Evolutionary conservation across 2,888 invertebrate genomes (phyloP).

Genomic region (Cremastinae sp.): DNA sequence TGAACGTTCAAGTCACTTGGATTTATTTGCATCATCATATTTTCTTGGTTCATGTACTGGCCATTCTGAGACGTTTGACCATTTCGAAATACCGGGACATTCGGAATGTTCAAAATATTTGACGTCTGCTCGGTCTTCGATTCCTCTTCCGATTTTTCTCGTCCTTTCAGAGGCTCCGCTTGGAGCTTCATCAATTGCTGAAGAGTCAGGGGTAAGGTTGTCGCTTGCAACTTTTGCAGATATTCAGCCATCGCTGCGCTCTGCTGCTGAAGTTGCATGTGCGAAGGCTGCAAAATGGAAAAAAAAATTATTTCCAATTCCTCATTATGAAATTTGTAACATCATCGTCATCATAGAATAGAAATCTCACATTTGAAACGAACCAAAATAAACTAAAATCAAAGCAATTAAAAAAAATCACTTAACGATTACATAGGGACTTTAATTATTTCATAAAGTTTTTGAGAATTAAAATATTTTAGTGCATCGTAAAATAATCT

Average conservation of each 20-base stretch:
- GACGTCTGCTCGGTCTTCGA: slow-evolving; percentile 67
- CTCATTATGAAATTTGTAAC: too few relatives aligned
- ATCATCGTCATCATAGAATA: too few relatives aligned
- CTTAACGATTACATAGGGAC: too few relatives aligned
- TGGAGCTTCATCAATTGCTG: slow-evolving; percentile 78
- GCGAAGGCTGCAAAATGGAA: slow-evolving; percentile 66
- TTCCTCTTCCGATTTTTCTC: slow-evolving; percentile 71
- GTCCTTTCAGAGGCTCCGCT: slow-evolving; percentile 72
- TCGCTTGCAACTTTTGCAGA: slow-evolving; percentile 77
- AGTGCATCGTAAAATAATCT: neutral
- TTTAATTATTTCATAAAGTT: too few relatives aligned
- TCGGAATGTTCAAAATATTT: slow-evolving; percentile 78
- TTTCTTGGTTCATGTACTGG: slow-evolving; percentile 72
- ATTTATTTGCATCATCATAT: slow-evolving; percentile 73
- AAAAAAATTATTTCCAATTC: neutral
- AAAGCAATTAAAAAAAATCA: too few relatives aligned
- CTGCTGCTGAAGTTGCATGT: slow-evolving; percentile 74
- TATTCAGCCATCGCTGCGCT: slow-evolving; percentile 78
- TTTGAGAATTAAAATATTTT: too few relatives aligned
- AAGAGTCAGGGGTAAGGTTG: slow-evolving; percentile 75
- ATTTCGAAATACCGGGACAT: slow-evolving; percentile 73
- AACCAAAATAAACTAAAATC: too few relatives aligned
- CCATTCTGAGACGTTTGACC: slow-evolving; percentile 68
- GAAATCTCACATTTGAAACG: too few relatives aligned
- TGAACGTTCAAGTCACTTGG: slow-evolving; percentile 75